These are phyloP conservation scores for Lordiphosa clarofinis DNA, from an alignment of 1,140 invertebrate genomes.

Conservation along the genomic window DNA sequence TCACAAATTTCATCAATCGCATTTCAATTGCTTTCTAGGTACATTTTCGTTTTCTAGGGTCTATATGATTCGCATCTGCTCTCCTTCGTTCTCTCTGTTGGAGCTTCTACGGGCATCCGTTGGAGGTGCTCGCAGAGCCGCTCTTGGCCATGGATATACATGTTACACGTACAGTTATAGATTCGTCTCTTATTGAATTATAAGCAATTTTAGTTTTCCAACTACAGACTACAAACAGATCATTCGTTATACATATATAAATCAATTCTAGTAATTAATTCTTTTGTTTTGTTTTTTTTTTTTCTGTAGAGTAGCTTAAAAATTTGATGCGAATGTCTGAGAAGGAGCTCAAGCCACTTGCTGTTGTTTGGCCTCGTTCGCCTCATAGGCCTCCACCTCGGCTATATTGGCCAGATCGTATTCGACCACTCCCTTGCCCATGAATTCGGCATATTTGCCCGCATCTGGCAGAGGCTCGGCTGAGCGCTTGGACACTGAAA, in stretches of 20 bases:
- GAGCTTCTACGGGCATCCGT: slow-evolving; percentile 8
- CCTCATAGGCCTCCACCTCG: slow-evolving; percentile 71
- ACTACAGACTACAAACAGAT: slow-evolving; percentile 42
- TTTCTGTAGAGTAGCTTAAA: slow-evolving; percentile 50
- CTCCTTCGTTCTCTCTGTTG: not conserved
- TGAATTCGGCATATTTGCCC: slow-evolving; percentile 87
- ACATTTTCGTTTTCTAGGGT: slow-evolving; percentile 58
- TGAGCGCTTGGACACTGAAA: slow-evolving; percentile 85
- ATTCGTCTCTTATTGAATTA: slow-evolving; percentile 1
- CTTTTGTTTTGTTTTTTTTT: slow-evolving; percentile 36
- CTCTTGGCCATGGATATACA: slow-evolving; percentile 28
- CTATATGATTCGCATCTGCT: slow-evolving; percentile 17
- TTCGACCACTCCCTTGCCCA: slow-evolving; percentile 86
- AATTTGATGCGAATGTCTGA: slow-evolving; percentile 21
- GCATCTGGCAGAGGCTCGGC: slow-evolving; percentile 80
- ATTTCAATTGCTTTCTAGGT: slow-evolving; percentile 73
- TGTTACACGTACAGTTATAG: slow-evolving; percentile 10
- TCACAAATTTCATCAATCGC: slow-evolving; percentile 74
- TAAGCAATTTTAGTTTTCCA: slow-evolving; percentile 24
- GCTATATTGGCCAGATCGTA: slow-evolving; percentile 86
- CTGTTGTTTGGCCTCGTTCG: slow-evolving; percentile 35
- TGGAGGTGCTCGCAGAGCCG: not conserved
- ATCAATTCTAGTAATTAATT: slow-evolving; percentile 54
- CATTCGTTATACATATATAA: slow-evolving; percentile 38
- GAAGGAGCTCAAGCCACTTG: slow-evolving; percentile 9